Base-by-base conservation (phyloP, 1,140 invertebrate genomes). In the Ceratina australensis region DNA sequence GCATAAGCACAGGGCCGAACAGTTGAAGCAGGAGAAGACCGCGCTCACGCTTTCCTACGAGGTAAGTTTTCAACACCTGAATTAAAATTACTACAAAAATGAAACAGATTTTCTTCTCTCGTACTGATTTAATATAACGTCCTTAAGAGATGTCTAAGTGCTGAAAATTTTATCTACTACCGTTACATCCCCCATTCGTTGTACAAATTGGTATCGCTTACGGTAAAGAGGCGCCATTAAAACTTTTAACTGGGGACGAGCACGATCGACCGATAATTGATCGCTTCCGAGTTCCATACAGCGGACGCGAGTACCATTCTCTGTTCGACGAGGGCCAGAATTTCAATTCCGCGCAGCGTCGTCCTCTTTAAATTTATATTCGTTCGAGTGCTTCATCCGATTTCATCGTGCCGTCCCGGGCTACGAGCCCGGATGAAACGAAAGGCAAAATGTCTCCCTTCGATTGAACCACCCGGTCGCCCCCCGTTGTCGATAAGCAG, bases 1-100 rank as follows among this genome's bases (percentile, higher is more conserved):
- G 86, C 96, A 96, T 91, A 96, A 96, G 90, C 94, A 94, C 84
- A 94, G 95, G 84, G 95, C 95, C 80, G 96, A 96, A 86, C 95
- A 95, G 92, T 90, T 96, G 89, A 96, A 96, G 91, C 95, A 96
- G 88, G 96, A 96, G 90, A 96, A 96, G 89, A 93, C 94, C 77
- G 94, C 95, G 57, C 92, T 96, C 74, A 94, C 95, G 73, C 92
- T 95, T 77, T 95, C 95, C 61, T 96, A 96, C 91, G 96, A 97
- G 94, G 96, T 96, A 87, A 93, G 76, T 74, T 26, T 16, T 12
- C 12, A 0, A 15, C 1, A 64, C 2, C 13, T 0, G 33, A 15
- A 16, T 49, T 20, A 1, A 57, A 20, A 20, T 20, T 2, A n/a
- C 16, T 10, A 22, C 20, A 57, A 57, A 20, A 22, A 60, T 15